Evolutionary conservation across 1,140 invertebrate species (phyloP), one percentile per base, ranked within the genome.

Genomic region (Trichogramma pretiosum): DNA sequence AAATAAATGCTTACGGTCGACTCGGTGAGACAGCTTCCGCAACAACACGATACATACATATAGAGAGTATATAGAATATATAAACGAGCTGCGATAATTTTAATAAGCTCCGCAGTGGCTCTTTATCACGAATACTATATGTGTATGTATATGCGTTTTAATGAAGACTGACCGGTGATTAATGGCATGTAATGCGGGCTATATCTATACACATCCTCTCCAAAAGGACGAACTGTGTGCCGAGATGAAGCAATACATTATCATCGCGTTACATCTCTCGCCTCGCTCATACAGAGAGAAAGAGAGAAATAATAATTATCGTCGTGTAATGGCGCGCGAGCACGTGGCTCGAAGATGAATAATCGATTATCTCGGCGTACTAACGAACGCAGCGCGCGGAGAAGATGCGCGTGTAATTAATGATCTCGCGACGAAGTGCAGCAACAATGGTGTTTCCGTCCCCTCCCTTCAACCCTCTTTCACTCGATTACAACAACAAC

Each of bases 51-150:
- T 44, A 32, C 32, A 44, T 44, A 34, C 32, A 32, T 19, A 32
- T 32, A 5, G n/a, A 1, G 36, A 14, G 21, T 38, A 9, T n/a
- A 38, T 38, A 38, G 10, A 16, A 17, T 40, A 26, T 17, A 24
- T 24, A 24, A 40, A 40, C 38, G 40, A 42, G 40, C 26, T 32
- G 18, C 30, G 40, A 42, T 42, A 42, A 42, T 42, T 42, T 42
- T 42, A 42, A 42, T 42, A 42, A 42, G 40, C 16, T 24, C 7
- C 21, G 4, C 22, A n/a, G 3, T 37, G 14, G n/a, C n/a, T n/a
- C n/a, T n/a, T n/a, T n/a, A n/a, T n/a, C n/a, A n/a, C n/a, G n/a
- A n/a, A n/a, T n/a, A n/a, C n/a, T 37, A 10, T 7, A 19, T 19
- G 35, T 37, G 18, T 37, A 37, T 18, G 10, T 36, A 21, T 18